phyloP scores from a whole-genome alignment of 2,888 invertebrate genomes.

The Cephus sareptanus region DNA sequence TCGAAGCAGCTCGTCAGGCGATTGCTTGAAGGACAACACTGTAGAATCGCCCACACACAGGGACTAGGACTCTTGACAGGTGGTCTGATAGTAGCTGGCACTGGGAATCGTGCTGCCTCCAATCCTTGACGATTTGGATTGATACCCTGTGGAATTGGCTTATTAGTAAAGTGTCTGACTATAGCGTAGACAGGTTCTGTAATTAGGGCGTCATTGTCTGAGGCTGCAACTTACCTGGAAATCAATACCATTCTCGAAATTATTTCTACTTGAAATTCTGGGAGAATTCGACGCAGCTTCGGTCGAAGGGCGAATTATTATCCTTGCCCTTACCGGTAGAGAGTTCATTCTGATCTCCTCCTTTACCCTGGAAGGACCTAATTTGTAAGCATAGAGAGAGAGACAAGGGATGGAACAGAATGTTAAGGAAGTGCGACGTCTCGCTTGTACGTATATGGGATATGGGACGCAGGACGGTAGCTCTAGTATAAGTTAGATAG shows the following conservation, averaged over 20 bases:
- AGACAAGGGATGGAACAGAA: too few species aligned
- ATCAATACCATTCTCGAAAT: slow-evolving; percentile 39
- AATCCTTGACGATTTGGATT: slow-evolving; percentile 45
- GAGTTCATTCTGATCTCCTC: slow-evolving; percentile 45
- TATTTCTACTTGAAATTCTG: slow-evolving; percentile 20
- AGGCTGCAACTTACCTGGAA: slow-evolving; percentile 42
- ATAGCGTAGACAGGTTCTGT: too few species aligned
- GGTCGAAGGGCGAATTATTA: slow-evolving; percentile 34
- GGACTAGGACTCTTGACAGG: slow-evolving; percentile 67
- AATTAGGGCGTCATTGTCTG: too few species aligned
- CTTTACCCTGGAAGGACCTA: slow-evolving; percentile 20
- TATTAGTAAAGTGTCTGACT: background rate
- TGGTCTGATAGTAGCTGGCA: slow-evolving; percentile 66
- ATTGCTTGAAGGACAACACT: slow-evolving; percentile 73
- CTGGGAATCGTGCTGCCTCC: slow-evolving; percentile 45
- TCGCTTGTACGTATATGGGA: too few species aligned
- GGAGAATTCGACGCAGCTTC: background rate
- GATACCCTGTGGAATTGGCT: slow-evolving; percentile 40
- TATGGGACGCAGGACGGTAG: too few species aligned
- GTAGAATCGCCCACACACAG: slow-evolving; percentile 81
- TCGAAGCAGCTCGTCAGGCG: slow-evolving; percentile 74
- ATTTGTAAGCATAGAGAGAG: too few species aligned
- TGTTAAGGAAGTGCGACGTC: too few species aligned
- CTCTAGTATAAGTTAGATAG: too few species aligned
- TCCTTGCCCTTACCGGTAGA: slow-evolving; percentile 51